Percentiles rank a stretch among this genome's conserved stretches.
These are phyloP conservation scores for Tenebrio molitor DNA, from an alignment of 1,140 invertebrate genomes.

Conservation along the genomic window DNA sequence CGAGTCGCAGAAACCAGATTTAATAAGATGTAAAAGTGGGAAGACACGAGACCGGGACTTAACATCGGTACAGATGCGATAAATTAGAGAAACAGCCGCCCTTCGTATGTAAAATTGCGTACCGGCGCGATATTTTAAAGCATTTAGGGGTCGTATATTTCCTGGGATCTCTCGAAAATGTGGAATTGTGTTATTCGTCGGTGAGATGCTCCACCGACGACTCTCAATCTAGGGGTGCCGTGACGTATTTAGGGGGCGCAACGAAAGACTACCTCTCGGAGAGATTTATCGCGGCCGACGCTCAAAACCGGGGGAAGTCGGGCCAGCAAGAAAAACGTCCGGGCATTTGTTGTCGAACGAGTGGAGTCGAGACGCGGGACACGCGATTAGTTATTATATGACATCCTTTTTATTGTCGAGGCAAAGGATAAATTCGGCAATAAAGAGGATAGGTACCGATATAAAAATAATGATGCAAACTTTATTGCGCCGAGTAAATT, in stretches of 20 bases:
- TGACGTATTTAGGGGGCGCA: conserved; percentile 2
- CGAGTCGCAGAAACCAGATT: conserved; percentile 52
- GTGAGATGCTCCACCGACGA: not conserved
- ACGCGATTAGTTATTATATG: conserved; percentile 25
- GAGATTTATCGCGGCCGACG: not conserved
- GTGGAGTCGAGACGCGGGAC: not conserved
- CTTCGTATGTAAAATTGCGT: conserved; percentile 61
- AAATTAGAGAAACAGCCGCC: conserved; percentile 57
- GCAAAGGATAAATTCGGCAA: too few species aligned
- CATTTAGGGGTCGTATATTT: conserved; percentile 29
- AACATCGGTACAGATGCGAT: conserved; percentile 56
- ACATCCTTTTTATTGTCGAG: not conserved
- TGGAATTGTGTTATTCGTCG: conserved; percentile 13
- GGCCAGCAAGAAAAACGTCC: not conserved
- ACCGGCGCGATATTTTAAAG: conserved; percentile 54
- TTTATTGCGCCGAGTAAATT: too few species aligned
- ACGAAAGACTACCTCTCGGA: not conserved
- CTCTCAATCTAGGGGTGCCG: not conserved
- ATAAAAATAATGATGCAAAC: too few species aligned
- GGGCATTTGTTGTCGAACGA: not conserved
- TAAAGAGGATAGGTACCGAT: too few species aligned
- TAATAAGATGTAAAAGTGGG: conserved; percentile 60
- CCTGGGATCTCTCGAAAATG: not conserved
- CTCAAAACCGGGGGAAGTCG: not conserved
- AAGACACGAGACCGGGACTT: conserved; percentile 55